Conservation (phyloP, 2,113 vertebrate species). For the Tragulus kanchil region DNA sequence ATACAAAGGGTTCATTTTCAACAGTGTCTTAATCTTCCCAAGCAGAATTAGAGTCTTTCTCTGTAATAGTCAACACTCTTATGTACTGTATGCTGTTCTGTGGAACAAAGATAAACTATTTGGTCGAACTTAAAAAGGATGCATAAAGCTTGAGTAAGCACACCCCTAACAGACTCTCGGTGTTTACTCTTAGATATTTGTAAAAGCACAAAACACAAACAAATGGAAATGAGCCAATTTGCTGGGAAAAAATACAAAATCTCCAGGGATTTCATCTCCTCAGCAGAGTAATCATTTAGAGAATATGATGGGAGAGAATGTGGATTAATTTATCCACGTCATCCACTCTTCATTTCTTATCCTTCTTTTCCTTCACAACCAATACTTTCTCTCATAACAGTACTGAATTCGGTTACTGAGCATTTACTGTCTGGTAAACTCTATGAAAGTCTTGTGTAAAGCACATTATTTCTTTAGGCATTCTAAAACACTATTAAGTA, state of each 20-base stretch:
- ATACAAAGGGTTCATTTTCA: conserved; percentile 82
- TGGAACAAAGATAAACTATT: conserved; percentile 85
- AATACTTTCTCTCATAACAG: neutral
- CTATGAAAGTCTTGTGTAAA: neutral
- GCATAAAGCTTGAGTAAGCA: conserved; percentile 63
- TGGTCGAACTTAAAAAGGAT: conserved; percentile 81
- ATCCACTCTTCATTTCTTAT: neutral
- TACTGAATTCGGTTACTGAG: neutral
- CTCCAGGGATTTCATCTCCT: conserved; percentile 31
- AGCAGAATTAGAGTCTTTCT: conserved; percentile 79
- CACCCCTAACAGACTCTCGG: conserved; percentile 62
- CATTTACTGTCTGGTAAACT: neutral
- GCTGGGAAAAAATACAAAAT: neutral
- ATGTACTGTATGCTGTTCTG: conserved; percentile 78
- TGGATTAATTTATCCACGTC: conserved; percentile 56
- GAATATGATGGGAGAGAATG: neutral
- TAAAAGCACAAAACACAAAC: conserved; percentile 67
- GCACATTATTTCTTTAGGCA: neutral
- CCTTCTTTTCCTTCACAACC: neutral
- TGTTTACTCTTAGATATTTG: conserved; percentile 57
- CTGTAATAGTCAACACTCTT: conserved; percentile 82
- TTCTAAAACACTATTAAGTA: neutral
- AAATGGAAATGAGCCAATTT: conserved; percentile 64
- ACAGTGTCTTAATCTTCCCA: conserved; percentile 85
- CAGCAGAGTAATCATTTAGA: neutral